Evolutionary conservation across 2,797 vertebrate genomes (phyloP), one percentile per base, ranked within the genome.

Genomic region (Thripadectes ignobilis): DNA sequence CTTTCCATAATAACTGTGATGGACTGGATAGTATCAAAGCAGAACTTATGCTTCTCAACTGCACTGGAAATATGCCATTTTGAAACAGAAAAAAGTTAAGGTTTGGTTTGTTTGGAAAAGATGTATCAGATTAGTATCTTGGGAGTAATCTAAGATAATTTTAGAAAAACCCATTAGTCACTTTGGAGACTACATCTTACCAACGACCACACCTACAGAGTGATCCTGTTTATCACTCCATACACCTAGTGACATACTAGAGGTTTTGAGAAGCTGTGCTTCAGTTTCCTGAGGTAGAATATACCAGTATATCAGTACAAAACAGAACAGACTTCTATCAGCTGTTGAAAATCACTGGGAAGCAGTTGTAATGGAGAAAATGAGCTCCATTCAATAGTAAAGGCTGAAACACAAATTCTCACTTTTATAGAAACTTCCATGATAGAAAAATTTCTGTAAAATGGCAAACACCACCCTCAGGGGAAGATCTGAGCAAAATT

Each of bases 281-380:
- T 9, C 12, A 34, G n/a, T 78, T 95, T 87, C 48, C 66, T 59
- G 58, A 57, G 48, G 52, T n/a, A 67, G 34, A 88, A 69, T 55
- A 87, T 27, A n/a, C n/a, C n/a, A 4, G 1, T 80, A 95, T 95
- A 84, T 86, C 58, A 66, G 55, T 8, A 46, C 62, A 84, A 96
- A 92, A 93, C n/a, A 95, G 73, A 85, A 52, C 32, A 75, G 69
- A 66, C 17, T 84, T 93, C 85, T 91, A 83, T 81, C 79, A 81
- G 10, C 54, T 52, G 38, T 29, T 63, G 26, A 55, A 92, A 95
- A 85, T 57, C 78, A 75, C 55, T 68, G 32, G 39, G 39, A 88
- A 88, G 43, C 7, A 75, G 17, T 46, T 88, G 24, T 73, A 49
- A 78, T 6, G 12, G 73, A 94, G 85, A 78, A 80, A 77, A 88